Base-by-base conservation (phyloP, 2,888 invertebrate genomes). In the Lissonota sp. region DNA sequence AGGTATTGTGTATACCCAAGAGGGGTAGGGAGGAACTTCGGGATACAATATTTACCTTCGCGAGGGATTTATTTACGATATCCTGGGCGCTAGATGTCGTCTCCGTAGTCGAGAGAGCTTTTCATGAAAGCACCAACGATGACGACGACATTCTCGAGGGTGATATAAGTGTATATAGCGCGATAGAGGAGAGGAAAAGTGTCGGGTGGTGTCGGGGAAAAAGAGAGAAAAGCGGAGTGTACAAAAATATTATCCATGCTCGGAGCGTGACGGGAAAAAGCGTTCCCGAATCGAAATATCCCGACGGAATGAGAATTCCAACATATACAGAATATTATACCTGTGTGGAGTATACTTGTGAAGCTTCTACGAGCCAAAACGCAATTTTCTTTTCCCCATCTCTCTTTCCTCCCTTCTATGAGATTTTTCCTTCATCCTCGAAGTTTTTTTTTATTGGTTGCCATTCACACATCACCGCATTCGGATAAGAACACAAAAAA, bases 161-260 rank as follows among this genome's bases (percentile, higher is more conserved):
- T 71, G 40, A 51, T 40, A 62, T 37, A 49, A 5, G 66, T 53
- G n/a, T 16, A 55, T 6, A 67, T 39, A 49, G 49, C 10, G 40
- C 1, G 12, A 39, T 37, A 40, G 40, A 58, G 58, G 10, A 4
- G 55, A n/a, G 42, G 12, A 8, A 39, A 40, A 67, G 67, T 53
- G 53, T 6, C 46, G 4, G 16, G 58, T 14, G 53, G 67, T 53
- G 53, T 6, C 46, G 4, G 16, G 58, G 49, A 60, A 60, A 39
- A 40, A n/a, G 51, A 46, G 42, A 6, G 53, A 16, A 55, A 42
- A 26, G 26, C 3, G 26, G 71, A 53, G 42, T 44, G 44, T 72
- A 63, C 72, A 63, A 72, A 72, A 72, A 72, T 72, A 72, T 72
- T 72, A 63, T 72, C 63, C 53, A 63, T 63, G 63, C 72, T 42